Conservation (phyloP, 2,888 invertebrate species). For the Pecten maximus region DNA sequence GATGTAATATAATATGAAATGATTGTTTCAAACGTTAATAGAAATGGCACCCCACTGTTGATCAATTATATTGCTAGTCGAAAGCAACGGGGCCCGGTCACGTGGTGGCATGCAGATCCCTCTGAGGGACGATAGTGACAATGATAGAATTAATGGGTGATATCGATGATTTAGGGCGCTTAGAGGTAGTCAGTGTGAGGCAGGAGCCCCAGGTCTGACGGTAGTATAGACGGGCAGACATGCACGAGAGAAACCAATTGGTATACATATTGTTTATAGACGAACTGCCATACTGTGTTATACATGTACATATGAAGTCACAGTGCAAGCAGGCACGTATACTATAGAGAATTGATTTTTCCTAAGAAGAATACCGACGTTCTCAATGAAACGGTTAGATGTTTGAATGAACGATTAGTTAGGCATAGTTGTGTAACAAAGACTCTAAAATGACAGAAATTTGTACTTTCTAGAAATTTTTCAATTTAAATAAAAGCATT, state of each 20-base stretch:
- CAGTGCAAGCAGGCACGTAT: background rate
- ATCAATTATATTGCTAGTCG: constrained; percentile 18
- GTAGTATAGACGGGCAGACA: background rate
- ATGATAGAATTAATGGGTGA: background rate
- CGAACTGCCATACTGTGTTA: background rate
- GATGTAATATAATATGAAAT: constrained; percentile 35
- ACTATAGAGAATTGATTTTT: background rate
- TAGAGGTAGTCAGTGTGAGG: background rate
- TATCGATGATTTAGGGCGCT: background rate
- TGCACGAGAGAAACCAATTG: constrained; percentile 22
- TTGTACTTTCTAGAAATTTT: too few species aligned
- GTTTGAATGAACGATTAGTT: too few species aligned
- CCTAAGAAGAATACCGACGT: background rate
- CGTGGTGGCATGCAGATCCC: constrained; percentile 2
- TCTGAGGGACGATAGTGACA: background rate
- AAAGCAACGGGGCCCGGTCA: background rate
- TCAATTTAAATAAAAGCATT: too few species aligned
- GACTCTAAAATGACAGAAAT: too few species aligned
- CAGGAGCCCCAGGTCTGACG: background rate
- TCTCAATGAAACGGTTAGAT: background rate
- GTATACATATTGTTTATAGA: background rate
- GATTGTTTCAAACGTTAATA: constrained; percentile 29
- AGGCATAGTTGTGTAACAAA: too few species aligned
- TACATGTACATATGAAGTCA: background rate
- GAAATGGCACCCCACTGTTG: constrained; percentile 29